phyloP scores from a whole-genome alignment of 2,888 invertebrate species.

The Biston stratarius region DNA sequence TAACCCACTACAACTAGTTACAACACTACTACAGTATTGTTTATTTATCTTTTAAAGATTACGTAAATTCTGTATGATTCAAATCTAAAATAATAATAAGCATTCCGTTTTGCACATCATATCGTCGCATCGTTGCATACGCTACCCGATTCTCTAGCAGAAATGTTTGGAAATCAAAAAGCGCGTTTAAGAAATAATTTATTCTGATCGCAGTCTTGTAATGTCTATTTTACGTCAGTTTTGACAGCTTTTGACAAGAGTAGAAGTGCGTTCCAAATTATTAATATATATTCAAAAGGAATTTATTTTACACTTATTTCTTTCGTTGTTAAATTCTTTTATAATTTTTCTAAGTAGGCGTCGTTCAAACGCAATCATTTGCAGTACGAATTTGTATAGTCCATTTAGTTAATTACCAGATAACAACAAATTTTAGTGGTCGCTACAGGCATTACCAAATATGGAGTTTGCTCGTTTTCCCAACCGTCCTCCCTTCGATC shows the following conservation, averaged over 20 bases:
- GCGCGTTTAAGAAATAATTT: neutral
- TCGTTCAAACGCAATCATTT: constrained; percentile 5
- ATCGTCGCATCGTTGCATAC: too few relatives aligned
- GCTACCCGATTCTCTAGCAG: too few relatives aligned
- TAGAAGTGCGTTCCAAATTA: constrained; percentile 68
- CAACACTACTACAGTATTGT: too few relatives aligned
- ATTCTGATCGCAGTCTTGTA: constrained; percentile 52
- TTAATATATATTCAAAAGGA: constrained; percentile 48
- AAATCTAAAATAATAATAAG: too few relatives aligned
- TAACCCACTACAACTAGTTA: neutral
- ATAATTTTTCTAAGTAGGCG: constrained; percentile 34
- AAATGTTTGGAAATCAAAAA: too few relatives aligned
- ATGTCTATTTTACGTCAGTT: constrained; percentile 26
- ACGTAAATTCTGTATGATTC: too few relatives aligned
- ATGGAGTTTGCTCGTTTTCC: constrained; percentile 89
- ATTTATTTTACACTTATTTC: constrained; percentile 44
- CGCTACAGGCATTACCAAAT: constrained; percentile 89
- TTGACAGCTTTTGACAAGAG: constrained; percentile 53
- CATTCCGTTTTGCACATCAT: too few relatives aligned
- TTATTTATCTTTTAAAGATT: too few relatives aligned
- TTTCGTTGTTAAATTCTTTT: constrained; percentile 32
- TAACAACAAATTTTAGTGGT: constrained; percentile 65
- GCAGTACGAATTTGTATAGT: constrained; percentile 1
- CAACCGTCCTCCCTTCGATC: constrained; percentile 86
- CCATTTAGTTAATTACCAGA: constrained; percentile 21